Evolutionary conservation across 2,113 vertebrate species (phyloP).

Genomic region (Cyprinus carpio): DNA sequence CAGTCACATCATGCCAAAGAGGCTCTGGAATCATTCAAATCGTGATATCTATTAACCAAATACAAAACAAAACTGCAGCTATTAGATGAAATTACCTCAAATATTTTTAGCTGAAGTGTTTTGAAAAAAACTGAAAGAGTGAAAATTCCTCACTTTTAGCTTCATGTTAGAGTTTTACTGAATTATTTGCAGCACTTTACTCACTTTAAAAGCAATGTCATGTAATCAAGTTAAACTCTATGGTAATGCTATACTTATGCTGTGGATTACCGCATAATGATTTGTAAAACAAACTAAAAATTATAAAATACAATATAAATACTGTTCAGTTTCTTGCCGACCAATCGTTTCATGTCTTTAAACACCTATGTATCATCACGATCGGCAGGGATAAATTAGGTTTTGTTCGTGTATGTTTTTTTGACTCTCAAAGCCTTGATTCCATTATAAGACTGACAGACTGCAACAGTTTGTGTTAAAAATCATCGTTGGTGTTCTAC

Average conservation of each 20-base stretch:
- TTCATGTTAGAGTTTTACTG: not conserved
- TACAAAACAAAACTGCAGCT: not conserved
- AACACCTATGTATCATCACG: too few relatives aligned
- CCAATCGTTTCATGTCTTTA: too few relatives aligned
- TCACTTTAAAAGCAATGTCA: not conserved
- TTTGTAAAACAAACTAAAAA: not conserved
- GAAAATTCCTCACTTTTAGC: not conserved
- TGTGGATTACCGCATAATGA: not conserved
- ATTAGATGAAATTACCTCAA: not conserved
- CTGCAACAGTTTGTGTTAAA: too few relatives aligned
- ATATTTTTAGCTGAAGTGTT: not conserved
- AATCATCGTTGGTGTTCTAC: too few relatives aligned
- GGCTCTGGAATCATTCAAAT: conserved; percentile 1
- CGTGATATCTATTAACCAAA: conserved; percentile 22
- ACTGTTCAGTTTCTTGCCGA: too few relatives aligned
- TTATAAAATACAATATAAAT: too few relatives aligned
- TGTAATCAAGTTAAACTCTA: not conserved
- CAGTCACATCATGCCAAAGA: conserved; percentile 18
- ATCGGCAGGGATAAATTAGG: too few relatives aligned
- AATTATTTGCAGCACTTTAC: not conserved
- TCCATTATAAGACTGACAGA: too few relatives aligned
- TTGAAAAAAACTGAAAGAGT: not conserved
- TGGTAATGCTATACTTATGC: not conserved
- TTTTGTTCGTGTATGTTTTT: too few relatives aligned
- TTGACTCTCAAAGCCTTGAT: too few relatives aligned